Conservation (phyloP, 1,140 invertebrate species). For the Aphis gossypii region DNA sequence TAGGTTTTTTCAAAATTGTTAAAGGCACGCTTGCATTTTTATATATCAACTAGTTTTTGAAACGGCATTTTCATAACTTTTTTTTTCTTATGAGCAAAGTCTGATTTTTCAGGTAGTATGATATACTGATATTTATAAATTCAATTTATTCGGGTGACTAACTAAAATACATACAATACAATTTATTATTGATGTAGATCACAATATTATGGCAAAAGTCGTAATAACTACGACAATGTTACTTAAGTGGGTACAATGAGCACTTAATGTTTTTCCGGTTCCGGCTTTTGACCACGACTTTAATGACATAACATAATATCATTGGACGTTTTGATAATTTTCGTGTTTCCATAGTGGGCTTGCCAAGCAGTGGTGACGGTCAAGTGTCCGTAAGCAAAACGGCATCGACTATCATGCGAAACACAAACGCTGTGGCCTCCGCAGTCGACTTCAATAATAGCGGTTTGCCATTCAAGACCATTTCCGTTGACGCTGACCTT, state of each 20-base stretch:
- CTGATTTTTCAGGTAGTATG: too few relatives aligned
- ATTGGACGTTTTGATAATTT: neutral
- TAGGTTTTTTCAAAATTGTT: too few relatives aligned
- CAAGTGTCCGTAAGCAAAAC: neutral
- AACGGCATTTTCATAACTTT: too few relatives aligned
- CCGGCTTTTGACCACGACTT: neutral
- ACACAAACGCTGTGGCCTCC: neutral
- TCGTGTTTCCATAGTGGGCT: constrained; percentile 27
- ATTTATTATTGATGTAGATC: too few relatives aligned
- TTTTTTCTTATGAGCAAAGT: too few relatives aligned
- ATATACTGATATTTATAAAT: too few relatives aligned
- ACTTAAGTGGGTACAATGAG: neutral
- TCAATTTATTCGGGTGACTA: too few relatives aligned
- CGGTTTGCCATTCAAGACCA: neutral
- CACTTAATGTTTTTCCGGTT: neutral
- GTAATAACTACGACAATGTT: neutral
- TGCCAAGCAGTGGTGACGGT: neutral
- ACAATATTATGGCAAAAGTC: neutral
- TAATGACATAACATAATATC: neutral
- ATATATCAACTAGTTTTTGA: too few relatives aligned
- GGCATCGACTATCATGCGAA: constrained; percentile 13
- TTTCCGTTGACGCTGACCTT: neutral
- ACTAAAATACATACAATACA: too few relatives aligned
- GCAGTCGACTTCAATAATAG: neutral
- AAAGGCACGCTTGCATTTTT: too few relatives aligned